These are phyloP conservation scores for Venustaconcha ellipsiformis DNA, from an alignment of 1,140 invertebrate species.

Conservation along the genomic window DNA sequence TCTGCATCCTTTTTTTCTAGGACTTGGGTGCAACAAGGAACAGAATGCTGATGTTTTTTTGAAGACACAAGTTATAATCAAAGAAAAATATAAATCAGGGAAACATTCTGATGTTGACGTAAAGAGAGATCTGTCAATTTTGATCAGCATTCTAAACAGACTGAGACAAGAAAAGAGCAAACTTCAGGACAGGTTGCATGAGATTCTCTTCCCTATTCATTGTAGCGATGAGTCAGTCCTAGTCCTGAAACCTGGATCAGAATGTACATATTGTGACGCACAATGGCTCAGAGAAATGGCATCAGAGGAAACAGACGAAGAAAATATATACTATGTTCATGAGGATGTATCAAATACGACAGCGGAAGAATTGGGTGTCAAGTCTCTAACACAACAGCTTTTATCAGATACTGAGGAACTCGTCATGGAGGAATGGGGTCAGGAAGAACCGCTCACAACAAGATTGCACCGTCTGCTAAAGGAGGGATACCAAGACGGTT, in stretches of 20 bases:
- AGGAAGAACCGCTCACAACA: conserved; percentile 51
- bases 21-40: conserved; percentile 2
- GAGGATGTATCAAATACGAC: conserved; percentile 32
- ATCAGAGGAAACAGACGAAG: conserved; percentile 25
- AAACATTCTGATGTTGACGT: not conserved
- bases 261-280: conserved; percentile 40
- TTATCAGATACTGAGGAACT: conserved; percentile 38
- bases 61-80: not conserved
- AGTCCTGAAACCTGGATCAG: conserved; percentile 2
- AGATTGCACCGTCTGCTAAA: conserved; percentile 36
- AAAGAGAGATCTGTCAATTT: not conserved
- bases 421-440: conserved; percentile 41
- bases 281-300: conserved; percentile 1
- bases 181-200: not conserved
- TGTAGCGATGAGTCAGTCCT: too few relatives aligned
- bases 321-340: conserved; percentile 44
- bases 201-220: not conserved
- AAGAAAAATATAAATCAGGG: not conserved
- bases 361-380: conserved; percentile 45
- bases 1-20: not conserved
- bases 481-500: conserved; percentile 51
- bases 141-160: not conserved
- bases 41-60: conserved; percentile 4
- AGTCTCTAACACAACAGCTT: conserved; percentile 31
- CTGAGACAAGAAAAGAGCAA: conserved; percentile 6